Evolutionary conservation across 2,888 invertebrate genomes (phyloP).

Genomic region (Ctena decussata): DNA sequence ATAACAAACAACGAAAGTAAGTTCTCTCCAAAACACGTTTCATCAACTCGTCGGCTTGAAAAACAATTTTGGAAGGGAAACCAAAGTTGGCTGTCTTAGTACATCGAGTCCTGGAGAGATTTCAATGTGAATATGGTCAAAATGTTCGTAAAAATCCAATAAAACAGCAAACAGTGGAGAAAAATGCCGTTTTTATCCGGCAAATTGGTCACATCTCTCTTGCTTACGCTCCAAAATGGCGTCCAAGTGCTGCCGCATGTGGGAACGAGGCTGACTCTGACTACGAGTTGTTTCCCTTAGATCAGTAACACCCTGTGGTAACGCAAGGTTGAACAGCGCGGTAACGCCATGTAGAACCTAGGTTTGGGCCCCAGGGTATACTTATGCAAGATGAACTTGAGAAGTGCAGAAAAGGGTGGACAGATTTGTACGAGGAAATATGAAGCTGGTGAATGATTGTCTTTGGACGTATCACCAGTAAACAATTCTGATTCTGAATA

Average conservation of each 20-base stretch:
- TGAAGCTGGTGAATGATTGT: too few species aligned
- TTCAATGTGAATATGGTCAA: background rate
- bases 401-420: too few species aligned
- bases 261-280: background rate
- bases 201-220: conserved; percentile 9
- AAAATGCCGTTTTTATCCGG: background rate
- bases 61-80: background rate
- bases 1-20: background rate
- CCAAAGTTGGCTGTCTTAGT: background rate
- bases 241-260: background rate
- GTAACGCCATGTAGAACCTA: too few species aligned
- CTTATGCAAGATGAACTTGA: too few species aligned
- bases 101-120: background rate
- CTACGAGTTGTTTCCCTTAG: background rate
- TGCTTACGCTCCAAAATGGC: conserved; percentile 16
- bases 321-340: too few species aligned
- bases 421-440: too few species aligned
- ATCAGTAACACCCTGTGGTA: background rate
- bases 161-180: background rate
- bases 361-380: too few species aligned
- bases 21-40: background rate
- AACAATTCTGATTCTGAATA: too few species aligned
- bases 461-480: too few species aligned
- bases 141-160: background rate
- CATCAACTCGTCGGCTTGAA: background rate